Evolutionary conservation across 2,113 vertebrate species (phyloP).

Genomic region (Tringa solitaria): DNA sequence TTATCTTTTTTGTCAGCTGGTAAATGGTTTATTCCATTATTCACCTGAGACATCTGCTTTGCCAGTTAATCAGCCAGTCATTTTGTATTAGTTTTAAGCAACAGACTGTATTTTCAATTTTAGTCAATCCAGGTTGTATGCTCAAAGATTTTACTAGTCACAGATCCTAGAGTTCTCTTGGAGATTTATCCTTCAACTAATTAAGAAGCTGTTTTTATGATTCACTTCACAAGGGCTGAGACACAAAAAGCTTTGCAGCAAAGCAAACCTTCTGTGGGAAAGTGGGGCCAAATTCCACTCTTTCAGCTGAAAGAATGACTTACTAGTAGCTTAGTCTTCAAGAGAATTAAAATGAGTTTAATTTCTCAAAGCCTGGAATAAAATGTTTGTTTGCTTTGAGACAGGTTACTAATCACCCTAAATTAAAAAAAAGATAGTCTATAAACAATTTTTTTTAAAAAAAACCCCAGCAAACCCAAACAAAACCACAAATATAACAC

Average conservation of each 20-base stretch:
- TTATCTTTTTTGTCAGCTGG: not conserved
- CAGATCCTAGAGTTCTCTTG: not conserved
- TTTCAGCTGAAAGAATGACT: not conserved
- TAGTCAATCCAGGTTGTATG: not conserved
- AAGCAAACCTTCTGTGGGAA: not conserved
- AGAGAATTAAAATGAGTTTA: not conserved
- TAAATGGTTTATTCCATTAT: slow-evolving; percentile 12
- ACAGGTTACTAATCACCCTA: not conserved
- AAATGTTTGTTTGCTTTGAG: not conserved
- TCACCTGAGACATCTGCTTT: slow-evolving; percentile 19
- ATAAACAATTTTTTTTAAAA: not conserved
- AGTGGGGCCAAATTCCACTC: not conserved
- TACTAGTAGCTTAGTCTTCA: not conserved
- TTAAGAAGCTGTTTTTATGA: not conserved
- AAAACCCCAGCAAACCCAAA: rapidly evolving
- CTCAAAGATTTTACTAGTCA: not conserved
- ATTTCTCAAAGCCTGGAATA: not conserved
- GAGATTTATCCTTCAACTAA: not conserved
- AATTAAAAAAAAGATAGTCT: not conserved
- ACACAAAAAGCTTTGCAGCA: not conserved
- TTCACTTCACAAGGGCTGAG: not conserved
- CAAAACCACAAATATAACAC: not conserved
- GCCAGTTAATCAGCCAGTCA: not conserved
- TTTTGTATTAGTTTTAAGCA: not conserved
- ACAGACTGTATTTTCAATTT: not conserved